These are phyloP conservation scores for Hystrix brachyura DNA, from an alignment of 2,113 vertebrate genomes.

Conservation along the genomic window DNA sequence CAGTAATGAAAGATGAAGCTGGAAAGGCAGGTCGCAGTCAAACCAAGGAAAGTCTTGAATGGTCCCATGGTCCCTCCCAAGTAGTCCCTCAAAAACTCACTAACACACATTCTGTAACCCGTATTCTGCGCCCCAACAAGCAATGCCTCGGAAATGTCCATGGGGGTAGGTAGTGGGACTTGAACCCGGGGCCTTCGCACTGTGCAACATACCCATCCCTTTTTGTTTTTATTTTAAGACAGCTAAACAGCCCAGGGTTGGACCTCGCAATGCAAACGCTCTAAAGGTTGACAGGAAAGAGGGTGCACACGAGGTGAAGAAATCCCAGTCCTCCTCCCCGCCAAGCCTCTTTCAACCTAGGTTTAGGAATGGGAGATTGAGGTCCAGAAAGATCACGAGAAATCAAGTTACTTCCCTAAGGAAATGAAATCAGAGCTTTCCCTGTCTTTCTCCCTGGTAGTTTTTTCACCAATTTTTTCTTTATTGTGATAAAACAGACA, in stretches of 20 bases:
- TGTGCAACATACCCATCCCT: neutral
- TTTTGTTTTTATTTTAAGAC: neutral
- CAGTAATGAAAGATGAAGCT: neutral
- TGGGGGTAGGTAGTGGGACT: neutral
- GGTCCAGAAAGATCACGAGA: neutral
- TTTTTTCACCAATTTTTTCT: neutral
- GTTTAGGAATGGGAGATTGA: neutral
- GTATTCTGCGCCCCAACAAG: neutral
- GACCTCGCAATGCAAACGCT: neutral
- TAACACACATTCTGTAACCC: neutral
- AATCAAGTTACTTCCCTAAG: neutral
- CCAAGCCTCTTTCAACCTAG: neutral
- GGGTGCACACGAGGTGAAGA: neutral
- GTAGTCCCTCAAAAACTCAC: neutral
- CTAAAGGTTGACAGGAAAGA: neutral
- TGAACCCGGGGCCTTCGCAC: neutral
- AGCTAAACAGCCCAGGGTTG: neutral
- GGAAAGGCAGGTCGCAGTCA: neutral
- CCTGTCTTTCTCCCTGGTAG: neutral
- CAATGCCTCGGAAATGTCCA: neutral
- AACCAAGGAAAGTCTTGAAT: neutral
- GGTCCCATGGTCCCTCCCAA: neutral
- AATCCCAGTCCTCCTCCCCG: neutral
- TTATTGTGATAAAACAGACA: neutral
- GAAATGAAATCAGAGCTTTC: neutral